These are phyloP conservation scores for Mnemiopsis leidyi DNA, from an alignment of 37 sponge, comb jelly and placozoan species.

Conservation along the genomic window DNA sequence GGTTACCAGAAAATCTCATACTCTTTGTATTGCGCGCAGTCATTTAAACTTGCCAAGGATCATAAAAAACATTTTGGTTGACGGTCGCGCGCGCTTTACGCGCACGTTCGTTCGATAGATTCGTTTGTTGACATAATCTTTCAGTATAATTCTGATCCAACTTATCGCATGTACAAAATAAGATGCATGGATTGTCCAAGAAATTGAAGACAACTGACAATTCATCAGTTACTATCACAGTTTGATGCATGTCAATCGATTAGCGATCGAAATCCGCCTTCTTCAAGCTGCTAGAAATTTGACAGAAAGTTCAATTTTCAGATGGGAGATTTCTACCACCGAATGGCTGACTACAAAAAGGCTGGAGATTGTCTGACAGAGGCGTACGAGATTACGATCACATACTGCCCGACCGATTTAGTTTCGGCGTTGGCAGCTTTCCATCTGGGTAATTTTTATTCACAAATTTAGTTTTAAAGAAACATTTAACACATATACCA, in stretches of 20 bases:
- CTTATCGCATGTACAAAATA: too few species aligned
- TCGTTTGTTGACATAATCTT: too few species aligned
- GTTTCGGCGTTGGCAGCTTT: neutral
- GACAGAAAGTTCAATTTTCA: too few species aligned
- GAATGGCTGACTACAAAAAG: conserved; percentile 40
- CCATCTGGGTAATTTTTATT: conserved; percentile 20
- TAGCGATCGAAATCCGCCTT: neutral
- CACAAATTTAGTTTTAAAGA: too few species aligned
- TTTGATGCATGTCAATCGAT: neutral
- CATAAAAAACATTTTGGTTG: neutral
- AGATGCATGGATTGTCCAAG: neutral
- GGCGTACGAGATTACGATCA: conserved; percentile 7
- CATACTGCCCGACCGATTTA: conserved; percentile 19
- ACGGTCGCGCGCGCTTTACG: neutral
- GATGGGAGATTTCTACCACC: conserved; percentile 46
- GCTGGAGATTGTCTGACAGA: neutral
- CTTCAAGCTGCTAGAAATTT: too few species aligned
- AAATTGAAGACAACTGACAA: neutral
- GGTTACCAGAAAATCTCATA: too few species aligned
- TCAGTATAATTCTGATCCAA: too few species aligned
- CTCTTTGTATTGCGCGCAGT: neutral
- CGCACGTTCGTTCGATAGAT: neutral
- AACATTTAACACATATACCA: too few species aligned
- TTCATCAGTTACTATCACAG: too few species aligned
- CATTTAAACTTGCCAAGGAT: neutral